Base-by-base conservation (phyloP, 2,113 vertebrate genomes). In the Prionailurus viverrinus region DNA sequence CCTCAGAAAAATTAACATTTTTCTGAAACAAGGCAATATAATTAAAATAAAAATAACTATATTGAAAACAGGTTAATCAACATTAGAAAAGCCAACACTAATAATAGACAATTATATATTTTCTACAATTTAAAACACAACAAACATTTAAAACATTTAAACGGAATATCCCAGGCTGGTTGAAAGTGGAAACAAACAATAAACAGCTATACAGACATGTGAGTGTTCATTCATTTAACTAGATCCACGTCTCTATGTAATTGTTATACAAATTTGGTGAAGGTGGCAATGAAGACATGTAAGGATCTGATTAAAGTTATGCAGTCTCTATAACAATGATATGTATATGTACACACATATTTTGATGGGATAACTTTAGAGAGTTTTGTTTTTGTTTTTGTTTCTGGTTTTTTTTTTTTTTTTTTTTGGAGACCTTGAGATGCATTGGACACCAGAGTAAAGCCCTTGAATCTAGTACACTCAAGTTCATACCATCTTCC, bases 141-240 rank as follows among this genome's bases (percentile, higher is more conserved):
- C 25, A 87, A 84, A 29, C 11, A 9, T 80, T 73, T 73, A 48
- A 29, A 74, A 2, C 4, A 33, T 69, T 76, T 87, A 36, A 82
- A 5, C 51, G 8, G 4, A 51, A 78, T 79, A 41, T 3, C 18
- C n/a, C 23, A 14, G 19, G 3, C 0, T 55, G 41, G 0, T 4
- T 31, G 21, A 58, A 93, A 66, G 23, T 27, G 29, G 23, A 68
- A 84, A 27, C 9, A 45, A 65, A 12, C 25, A 12, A 29, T 69
- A 19, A n/a, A 19, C 2, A 63, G 3, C 27, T 71, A 5, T 29
- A 86, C 3, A 3, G 12, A 14, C 4, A 45, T 61, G 2, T 53
- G n/a, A 45, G 9, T n/a, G 78, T 89, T 68, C 3, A 25, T 25
- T 21, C n/a, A 76, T 45, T 89, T 51, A 31, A 10, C 13, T 68